phyloP scores from a whole-genome alignment of 2,113 vertebrate species.

The Dicentrarchus labrax region DNA sequence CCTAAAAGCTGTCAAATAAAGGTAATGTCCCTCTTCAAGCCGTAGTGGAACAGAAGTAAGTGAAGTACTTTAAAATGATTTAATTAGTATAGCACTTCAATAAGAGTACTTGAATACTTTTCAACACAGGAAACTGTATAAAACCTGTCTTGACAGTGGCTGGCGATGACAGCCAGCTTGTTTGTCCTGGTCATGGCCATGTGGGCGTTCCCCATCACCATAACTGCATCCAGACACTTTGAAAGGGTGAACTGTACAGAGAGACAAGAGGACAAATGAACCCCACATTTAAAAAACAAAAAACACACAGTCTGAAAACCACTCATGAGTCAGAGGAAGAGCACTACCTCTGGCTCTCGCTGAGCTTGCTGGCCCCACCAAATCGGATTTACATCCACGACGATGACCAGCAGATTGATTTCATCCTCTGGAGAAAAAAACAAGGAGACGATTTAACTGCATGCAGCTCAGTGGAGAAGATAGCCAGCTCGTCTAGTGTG shows the following conservation, averaged over 20 bases:
- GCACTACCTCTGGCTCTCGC: constrained; percentile 88
- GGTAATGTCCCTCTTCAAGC: neutral
- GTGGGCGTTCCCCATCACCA: constrained; percentile 95
- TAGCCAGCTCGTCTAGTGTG: neutral
- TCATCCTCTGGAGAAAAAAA: constrained; percentile 89
- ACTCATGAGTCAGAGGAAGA: neutral
- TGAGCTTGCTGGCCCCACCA: constrained; percentile 97
- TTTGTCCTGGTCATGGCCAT: constrained; percentile 92
- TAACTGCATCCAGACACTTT: constrained; percentile 93
- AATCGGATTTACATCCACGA: constrained; percentile 94
- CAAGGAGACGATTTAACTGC: neutral
- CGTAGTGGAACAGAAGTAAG: neutral
- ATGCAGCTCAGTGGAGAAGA: neutral
- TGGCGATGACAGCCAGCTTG: constrained; percentile 93
- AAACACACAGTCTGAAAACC: neutral
- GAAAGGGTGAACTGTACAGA: constrained; percentile 90
- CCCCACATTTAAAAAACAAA: neutral
- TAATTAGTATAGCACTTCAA: neutral
- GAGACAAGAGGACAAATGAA: neutral
- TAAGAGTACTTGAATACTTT: neutral
- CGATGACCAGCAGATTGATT: constrained; percentile 89
- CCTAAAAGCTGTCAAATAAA: too few species aligned
- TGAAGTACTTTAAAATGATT: too few species aligned
- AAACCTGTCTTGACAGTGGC: constrained; percentile 93
- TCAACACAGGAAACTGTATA: neutral